phyloP scores from a whole-genome alignment of 2,888 invertebrate species.

The Syrista parreyssii region DNA sequence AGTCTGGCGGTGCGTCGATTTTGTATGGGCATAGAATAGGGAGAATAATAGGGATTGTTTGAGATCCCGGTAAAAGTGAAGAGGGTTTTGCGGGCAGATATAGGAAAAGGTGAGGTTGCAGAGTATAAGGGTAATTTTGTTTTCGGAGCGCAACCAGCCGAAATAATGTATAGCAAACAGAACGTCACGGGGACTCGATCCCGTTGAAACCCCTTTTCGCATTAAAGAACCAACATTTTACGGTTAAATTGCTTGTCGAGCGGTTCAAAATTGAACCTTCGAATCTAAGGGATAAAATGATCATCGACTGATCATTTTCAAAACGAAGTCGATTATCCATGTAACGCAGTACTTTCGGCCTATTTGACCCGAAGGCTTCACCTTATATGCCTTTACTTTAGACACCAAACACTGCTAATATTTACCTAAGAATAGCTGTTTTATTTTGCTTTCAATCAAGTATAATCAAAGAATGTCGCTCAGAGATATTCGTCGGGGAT shows the following conservation, averaged over 20 bases:
- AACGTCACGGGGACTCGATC: background rate
- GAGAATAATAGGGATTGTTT: background rate
- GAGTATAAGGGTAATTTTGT: background rate
- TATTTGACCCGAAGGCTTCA: background rate
- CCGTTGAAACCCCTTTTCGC: background rate
- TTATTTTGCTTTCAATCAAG: background rate
- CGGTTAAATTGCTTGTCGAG: background rate
- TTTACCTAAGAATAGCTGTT: background rate
- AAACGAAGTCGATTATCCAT: background rate
- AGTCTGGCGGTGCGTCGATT: background rate
- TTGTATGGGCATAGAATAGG: background rate
- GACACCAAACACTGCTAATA: background rate
- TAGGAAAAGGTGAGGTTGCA: background rate
- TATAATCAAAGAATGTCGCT: background rate
- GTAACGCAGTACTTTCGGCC: background rate
- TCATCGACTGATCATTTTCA: background rate
- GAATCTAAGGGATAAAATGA: background rate
- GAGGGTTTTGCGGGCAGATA: background rate
- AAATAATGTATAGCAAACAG: background rate
- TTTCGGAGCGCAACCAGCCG: background rate
- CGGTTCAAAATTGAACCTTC: background rate
- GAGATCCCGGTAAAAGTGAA: background rate
- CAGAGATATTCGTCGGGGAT: background rate
- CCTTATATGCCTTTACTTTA: background rate
- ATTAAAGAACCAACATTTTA: background rate